phyloP scores from a whole-genome alignment of 2,888 invertebrate genomes.

The Ischnus inquisitorius region DNA sequence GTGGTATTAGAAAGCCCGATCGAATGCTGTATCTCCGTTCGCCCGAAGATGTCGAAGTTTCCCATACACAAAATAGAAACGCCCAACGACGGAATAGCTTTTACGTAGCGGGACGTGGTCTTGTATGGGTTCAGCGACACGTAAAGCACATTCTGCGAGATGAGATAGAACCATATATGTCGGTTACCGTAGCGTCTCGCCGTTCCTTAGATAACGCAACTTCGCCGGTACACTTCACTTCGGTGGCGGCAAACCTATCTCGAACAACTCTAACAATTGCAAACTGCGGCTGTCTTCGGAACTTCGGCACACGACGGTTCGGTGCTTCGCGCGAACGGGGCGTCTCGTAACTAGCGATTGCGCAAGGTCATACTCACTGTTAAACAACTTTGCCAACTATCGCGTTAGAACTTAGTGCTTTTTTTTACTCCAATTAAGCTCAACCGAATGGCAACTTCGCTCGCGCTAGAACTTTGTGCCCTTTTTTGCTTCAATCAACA shows the following conservation, averaged over 20 bases:
- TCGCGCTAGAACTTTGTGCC: neutral
- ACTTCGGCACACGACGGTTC: neutral
- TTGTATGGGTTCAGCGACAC: neutral
- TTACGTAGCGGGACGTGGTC: neutral
- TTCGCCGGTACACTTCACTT: neutral
- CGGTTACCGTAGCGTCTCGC: neutral
- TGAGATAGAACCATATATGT: neutral
- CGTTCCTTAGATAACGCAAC: conserved; percentile 2
- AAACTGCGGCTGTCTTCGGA: neutral
- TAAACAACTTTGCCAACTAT: neutral
- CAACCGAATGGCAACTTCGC: too few species aligned
- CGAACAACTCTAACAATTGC: neutral
- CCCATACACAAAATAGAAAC: neutral
- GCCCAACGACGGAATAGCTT: neutral
- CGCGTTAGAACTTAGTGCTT: neutral
- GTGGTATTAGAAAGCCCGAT: neutral
- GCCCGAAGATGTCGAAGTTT: neutral
- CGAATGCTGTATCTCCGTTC: neutral
- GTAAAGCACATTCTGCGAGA: neutral
- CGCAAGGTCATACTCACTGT: neutral
- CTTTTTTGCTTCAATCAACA: neutral
- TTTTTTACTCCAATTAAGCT: neutral
- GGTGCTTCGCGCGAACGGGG: neutral
- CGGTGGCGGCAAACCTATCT: neutral
- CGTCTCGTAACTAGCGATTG: neutral